Conservation (phyloP, 2,797 vertebrate species). For the Pangasius larnaudii region DNA sequence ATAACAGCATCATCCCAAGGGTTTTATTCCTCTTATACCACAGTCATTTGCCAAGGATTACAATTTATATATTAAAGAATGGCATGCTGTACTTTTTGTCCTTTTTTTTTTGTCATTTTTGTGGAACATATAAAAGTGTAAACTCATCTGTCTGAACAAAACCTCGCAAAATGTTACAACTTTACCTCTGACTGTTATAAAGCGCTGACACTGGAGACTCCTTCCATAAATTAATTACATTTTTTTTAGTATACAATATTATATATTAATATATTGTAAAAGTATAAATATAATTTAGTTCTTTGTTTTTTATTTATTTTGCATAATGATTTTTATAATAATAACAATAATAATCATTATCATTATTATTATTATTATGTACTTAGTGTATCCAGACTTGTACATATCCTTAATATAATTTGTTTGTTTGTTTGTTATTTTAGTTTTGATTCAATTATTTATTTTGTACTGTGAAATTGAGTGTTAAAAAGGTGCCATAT, state of each 20-base stretch:
- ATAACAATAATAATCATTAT: neutral
- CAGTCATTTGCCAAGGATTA: neutral
- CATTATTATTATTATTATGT: constrained; percentile 1
- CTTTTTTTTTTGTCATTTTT: too few relatives aligned
- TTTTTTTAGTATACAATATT: too few relatives aligned
- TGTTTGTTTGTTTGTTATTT: neutral
- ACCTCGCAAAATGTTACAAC: neutral
- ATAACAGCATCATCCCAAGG: neutral
- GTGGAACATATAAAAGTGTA: too few relatives aligned
- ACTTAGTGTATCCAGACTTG: neutral
- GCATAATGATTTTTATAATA: neutral
- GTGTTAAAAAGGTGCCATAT: neutral
- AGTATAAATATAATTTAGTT: neutral
- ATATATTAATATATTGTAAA: too few relatives aligned
- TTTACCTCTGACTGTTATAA: neutral
- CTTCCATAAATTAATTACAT: neutral
- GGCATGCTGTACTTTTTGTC: neutral
- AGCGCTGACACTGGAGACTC: neutral
- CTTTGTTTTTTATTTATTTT: neutral
- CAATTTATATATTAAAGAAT: neutral
- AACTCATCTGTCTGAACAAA: neutral
- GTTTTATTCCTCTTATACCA: neutral
- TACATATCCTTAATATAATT: neutral
- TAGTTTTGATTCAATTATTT: neutral
- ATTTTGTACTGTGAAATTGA: neutral